Percentiles rank a stretch among this genome's conserved stretches.
Conservation (phyloP, 2,797 vertebrate species). For the Eulemur mongoz region DNA sequence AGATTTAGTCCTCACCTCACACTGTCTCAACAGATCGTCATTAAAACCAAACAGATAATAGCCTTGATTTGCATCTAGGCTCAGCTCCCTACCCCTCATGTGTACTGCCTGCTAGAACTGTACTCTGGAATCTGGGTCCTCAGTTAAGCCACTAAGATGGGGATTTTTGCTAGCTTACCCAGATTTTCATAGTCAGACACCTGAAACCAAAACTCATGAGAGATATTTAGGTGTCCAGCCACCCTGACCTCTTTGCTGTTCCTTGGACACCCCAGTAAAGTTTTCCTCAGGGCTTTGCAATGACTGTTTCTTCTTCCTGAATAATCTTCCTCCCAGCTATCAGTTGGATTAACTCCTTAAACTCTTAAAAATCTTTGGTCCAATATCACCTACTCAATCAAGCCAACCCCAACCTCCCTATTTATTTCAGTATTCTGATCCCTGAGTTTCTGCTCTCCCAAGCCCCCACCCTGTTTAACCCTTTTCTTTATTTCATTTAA, state of each 20-base stretch:
- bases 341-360: background rate
- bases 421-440: background rate
- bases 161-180: background rate
- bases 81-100: background rate
- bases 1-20: background rate
- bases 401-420: background rate
- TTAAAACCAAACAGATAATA: background rate
- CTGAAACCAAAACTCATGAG: background rate
- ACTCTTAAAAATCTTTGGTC: background rate
- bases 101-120: background rate
- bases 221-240: background rate
- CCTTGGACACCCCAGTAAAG: background rate
- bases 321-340: background rate
- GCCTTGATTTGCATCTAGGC: background rate
- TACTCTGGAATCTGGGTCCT: background rate
- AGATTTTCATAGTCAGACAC: background rate
- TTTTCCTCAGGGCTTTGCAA: background rate
- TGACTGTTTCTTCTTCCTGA: background rate
- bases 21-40: background rate
- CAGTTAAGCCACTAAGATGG: background rate
- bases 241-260: background rate
- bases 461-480: background rate
- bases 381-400: background rate
- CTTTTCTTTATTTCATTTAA: background rate
- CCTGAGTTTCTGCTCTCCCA: background rate